Percentiles rank a stretch among this genome's conserved stretches.
phyloP scores from a whole-genome alignment of 2,113 vertebrate genomes.

The Pipra filicauda region DNA sequence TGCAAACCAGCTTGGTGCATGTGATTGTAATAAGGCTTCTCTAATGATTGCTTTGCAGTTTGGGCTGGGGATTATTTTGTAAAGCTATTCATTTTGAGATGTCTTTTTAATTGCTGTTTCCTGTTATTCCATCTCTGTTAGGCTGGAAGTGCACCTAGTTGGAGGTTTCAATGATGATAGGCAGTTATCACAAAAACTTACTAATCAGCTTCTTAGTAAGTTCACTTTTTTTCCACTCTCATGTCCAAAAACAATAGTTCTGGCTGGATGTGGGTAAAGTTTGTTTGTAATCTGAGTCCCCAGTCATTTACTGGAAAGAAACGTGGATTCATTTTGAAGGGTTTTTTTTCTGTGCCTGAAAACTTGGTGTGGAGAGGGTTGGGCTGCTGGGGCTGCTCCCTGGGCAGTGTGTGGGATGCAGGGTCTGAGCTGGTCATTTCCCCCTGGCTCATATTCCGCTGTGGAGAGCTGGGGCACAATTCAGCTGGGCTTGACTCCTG shows the following conservation, averaged over 20 bases:
- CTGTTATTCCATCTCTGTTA: slow-evolving; percentile 65
- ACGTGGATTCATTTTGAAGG: not conserved
- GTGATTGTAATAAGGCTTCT: not conserved
- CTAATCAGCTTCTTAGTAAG: slow-evolving; percentile 89
- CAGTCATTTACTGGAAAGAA: not conserved
- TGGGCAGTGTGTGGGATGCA: not conserved
- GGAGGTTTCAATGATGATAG: slow-evolving; percentile 94
- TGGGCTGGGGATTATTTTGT: slow-evolving; percentile 43
- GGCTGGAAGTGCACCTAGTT: slow-evolving; percentile 92
- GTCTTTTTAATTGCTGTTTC: slow-evolving; percentile 47
- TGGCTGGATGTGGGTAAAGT: not conserved
- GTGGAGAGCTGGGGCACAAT: not conserved
- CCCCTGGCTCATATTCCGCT: rapidly evolving
- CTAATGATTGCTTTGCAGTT: not conserved
- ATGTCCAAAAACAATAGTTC: not conserved
- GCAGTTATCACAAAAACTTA: slow-evolving; percentile 89
- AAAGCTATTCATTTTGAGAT: not conserved
- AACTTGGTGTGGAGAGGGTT: not conserved
- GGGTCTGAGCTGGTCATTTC: not conserved
- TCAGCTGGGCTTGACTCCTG: not conserved
- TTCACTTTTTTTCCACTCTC: slow-evolving; percentile 33
- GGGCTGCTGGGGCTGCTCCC: not conserved
- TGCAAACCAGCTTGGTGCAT: not conserved
- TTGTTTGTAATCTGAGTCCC: not conserved
- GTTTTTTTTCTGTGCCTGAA: not conserved